A percentile compares a stretch with the other conserved stretches of the same genome.
Evolutionary conservation across 2,888 invertebrate genomes (phyloP).

Genomic region (Diabrotica balteata): DNA sequence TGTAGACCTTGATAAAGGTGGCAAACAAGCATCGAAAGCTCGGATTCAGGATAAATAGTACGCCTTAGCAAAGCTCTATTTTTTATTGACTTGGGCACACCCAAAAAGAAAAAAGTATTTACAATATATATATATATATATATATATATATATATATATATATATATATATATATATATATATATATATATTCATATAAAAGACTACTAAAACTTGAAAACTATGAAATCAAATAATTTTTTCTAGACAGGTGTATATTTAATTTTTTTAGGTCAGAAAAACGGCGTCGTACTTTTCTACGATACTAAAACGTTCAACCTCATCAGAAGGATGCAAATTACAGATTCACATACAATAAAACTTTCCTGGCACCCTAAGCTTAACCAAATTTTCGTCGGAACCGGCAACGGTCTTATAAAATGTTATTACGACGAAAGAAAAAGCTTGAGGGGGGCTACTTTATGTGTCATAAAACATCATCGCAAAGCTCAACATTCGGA

Average conservation of each 20-base stretch:
- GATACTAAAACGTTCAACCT: conserved; percentile 78
- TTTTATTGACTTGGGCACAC: too few species aligned
- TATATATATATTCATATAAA: too few species aligned
- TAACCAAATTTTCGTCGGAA: conserved; percentile 95
- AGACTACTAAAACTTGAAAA: too few species aligned
- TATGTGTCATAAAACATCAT: conserved; percentile 84
- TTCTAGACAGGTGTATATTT: not conserved
- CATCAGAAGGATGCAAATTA: conserved; percentile 77
- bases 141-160: too few species aligned
- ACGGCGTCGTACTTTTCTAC: conserved; percentile 80
- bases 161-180: too few species aligned
- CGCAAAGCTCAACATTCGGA: conserved; percentile 84
- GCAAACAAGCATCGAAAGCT: too few species aligned
- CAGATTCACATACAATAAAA: conserved; percentile 85
- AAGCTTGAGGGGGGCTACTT: conserved; percentile 88
- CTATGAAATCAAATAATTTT: too few species aligned
- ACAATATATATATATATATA: too few species aligned
- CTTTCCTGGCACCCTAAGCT: conserved; percentile 95
- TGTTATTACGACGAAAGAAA: conserved; percentile 89
- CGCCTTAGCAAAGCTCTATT: too few species aligned
- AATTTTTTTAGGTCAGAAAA: conserved; percentile 51
- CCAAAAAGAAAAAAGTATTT: too few species aligned
- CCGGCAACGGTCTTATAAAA: conserved; percentile 88
- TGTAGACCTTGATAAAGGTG: too few species aligned
- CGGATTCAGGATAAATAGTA: too few species aligned